phyloP scores from a whole-genome alignment of 2,888 invertebrate genomes.

The Apeira syringaria region DNA sequence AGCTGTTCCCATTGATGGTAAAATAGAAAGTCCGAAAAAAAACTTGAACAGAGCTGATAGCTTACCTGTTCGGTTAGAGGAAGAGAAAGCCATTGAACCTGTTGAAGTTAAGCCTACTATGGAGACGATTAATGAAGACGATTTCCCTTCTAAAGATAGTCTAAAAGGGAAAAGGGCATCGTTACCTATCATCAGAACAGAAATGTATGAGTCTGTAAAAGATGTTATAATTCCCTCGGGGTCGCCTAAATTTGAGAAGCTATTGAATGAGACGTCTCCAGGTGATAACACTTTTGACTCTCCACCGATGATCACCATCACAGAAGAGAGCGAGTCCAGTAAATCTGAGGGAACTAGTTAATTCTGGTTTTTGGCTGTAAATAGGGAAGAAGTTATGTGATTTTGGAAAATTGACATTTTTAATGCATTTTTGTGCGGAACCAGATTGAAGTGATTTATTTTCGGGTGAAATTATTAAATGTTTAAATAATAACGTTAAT shows the following conservation, averaged over 20 bases:
- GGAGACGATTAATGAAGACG: conserved; percentile 68
- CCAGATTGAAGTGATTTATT: conserved; percentile 11
- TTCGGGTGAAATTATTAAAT: background rate
- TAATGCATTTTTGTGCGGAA: conserved; percentile 24
- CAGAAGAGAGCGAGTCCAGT: conserved; percentile 71
- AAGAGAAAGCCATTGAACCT: conserved; percentile 50
- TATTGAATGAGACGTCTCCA: conserved; percentile 79
- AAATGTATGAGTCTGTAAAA: conserved; percentile 82
- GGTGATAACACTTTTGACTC: conserved; percentile 55
- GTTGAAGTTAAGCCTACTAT: conserved; percentile 43
- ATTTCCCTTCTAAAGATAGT: conserved; percentile 55
- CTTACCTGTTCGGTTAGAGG: conserved; percentile 80
- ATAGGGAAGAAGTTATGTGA: conserved; percentile 20
- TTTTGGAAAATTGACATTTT: conserved; percentile 17
- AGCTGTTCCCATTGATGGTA: conserved; percentile 58
- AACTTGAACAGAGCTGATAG: conserved; percentile 79
- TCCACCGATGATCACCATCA: conserved; percentile 77
- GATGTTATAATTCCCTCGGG: conserved; percentile 76
- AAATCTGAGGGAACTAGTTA: conserved; percentile 72
- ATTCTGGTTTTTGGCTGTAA: conserved; percentile 39
- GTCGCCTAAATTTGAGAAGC: conserved; percentile 84
- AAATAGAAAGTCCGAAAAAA: conserved; percentile 69
- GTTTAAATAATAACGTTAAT: background rate
- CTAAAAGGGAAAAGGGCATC: conserved; percentile 68
- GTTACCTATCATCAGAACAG: conserved; percentile 70